phyloP scores from a whole-genome alignment of 2,797 vertebrate species.

The Craterocephalus amniculus region DNA sequence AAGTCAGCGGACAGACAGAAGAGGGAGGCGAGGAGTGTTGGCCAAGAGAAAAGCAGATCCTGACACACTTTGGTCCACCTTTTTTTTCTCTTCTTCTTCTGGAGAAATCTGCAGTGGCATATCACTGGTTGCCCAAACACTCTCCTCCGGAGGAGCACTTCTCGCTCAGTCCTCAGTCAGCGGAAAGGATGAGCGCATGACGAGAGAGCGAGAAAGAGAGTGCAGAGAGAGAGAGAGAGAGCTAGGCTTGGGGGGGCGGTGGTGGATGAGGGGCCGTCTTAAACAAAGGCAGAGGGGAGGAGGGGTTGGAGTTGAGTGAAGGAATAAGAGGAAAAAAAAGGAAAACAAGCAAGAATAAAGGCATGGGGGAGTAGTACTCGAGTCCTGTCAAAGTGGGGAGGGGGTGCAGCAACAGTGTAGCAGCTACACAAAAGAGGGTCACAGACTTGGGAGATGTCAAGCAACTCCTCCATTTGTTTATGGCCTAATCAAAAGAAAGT shows the following conservation, averaged over 20 bases:
- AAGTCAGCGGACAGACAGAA: constrained; percentile 54
- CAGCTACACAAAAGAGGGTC: constrained; percentile 77
- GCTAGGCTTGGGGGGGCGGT: constrained; percentile 54
- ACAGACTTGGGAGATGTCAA: constrained; percentile 78
- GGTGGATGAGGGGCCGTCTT: constrained; percentile 78
- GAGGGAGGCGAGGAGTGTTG: constrained; percentile 41
- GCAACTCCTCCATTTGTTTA: constrained; percentile 73
- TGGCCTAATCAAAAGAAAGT: constrained; percentile 72
- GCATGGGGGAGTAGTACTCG: constrained; percentile 78
- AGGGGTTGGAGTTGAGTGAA: constrained; percentile 63
- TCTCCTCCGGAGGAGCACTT: constrained; percentile 67
- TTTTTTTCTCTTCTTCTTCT: constrained; percentile 8
- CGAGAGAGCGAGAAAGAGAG: constrained; percentile 63
- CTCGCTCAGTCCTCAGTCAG: constrained; percentile 74
- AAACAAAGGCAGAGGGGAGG: constrained; percentile 80
- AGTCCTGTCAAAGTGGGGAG: constrained; percentile 68
- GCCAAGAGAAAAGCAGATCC: constrained; percentile 53
- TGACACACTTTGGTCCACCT: constrained; percentile 69
- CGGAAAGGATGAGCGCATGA: constrained; percentile 75
- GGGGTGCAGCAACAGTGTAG: constrained; percentile 63
- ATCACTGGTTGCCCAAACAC: constrained; percentile 63
- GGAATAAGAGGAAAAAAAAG: constrained; percentile 37
- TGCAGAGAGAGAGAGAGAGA: constrained; percentile 51
- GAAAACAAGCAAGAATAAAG: constrained; percentile 76
- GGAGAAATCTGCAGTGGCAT: constrained; percentile 51